Percentiles rank a stretch among this genome's conserved stretches.
Evolutionary conservation across 1,140 invertebrate species (phyloP).

Genomic region (Cotesia typhae): DNA sequence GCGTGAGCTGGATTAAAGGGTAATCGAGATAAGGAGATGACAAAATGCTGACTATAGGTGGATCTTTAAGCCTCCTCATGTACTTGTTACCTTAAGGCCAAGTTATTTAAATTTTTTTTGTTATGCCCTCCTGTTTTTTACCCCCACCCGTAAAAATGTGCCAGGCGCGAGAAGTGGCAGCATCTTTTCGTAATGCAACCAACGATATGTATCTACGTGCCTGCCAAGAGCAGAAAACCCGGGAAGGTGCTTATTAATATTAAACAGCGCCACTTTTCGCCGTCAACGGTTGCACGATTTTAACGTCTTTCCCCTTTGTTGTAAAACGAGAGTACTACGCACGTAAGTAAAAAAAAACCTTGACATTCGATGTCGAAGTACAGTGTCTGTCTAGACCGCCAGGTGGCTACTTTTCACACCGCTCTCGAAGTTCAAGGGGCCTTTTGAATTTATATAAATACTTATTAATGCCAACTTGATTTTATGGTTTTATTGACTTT

Average conservation of each 20-base stretch:
- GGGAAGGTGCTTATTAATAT: slow-evolving; percentile 58
- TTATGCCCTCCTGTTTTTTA: not conserved
- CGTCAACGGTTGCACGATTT: slow-evolving; percentile 21
- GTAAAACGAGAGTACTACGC: not conserved
- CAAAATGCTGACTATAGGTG: slow-evolving; percentile 37
- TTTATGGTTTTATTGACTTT: no score
- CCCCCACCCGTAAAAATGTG: slow-evolving; percentile 11
- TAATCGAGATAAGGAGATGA: slow-evolving; percentile 36
- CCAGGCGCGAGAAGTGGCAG: slow-evolving; percentile 40
- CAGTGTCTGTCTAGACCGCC: no score
- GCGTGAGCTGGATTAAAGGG: slow-evolving; percentile 38
- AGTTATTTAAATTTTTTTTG: slow-evolving; percentile 41
- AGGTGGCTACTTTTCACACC: no score
- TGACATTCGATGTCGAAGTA: no score
- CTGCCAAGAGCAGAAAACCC: slow-evolving; percentile 54
- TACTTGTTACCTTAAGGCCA: not conserved
- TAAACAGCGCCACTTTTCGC: slow-evolving; percentile 52
- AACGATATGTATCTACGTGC: slow-evolving; percentile 64
- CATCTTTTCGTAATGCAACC: slow-evolving; percentile 58
- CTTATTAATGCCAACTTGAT: no score
- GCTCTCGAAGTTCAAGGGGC: no score
- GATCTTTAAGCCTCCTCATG: slow-evolving; percentile 24
- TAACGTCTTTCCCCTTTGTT: slow-evolving; percentile 15
- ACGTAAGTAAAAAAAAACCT: no score
- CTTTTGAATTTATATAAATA: no score